A percentile compares a stretch with the other conserved stretches of the same genome.
These are phyloP conservation scores for Xerus inauris DNA, from an alignment of 2,113 vertebrate genomes.

Conservation along the genomic window DNA sequence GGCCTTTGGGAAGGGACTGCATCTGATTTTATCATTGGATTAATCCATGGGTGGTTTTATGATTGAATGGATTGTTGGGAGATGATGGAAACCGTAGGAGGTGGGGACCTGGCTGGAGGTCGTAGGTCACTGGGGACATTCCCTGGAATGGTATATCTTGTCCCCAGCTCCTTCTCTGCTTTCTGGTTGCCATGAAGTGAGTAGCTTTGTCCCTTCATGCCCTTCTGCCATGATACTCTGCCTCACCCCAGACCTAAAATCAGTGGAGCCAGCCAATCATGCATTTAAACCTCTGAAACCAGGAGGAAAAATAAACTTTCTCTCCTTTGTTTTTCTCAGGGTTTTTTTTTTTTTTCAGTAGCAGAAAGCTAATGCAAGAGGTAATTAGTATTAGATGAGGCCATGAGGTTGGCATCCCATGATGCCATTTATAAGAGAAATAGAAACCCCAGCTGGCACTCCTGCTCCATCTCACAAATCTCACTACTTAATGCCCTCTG, in stretches of 20 bases:
- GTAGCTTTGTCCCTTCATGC: too few relatives aligned
- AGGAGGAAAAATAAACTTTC: neutral
- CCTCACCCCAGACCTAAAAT: neutral
- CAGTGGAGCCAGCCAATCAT: neutral
- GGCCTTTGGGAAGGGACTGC: neutral
- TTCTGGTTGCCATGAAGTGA: neutral
- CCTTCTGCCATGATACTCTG: neutral
- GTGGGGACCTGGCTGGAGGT: neutral
- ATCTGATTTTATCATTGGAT: neutral
- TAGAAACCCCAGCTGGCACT: neutral
- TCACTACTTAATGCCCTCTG: neutral
- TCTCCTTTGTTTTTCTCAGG: neutral
- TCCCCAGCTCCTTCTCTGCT: neutral
- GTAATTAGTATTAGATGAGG: neutral
- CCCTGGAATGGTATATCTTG: neutral
- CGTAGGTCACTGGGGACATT: neutral
- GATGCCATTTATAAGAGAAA: neutral
- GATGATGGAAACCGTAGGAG: neutral
- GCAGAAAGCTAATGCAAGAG: neutral
- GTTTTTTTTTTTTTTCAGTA: neutral
- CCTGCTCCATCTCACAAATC: neutral
- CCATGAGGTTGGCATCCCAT: neutral
- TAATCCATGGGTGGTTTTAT: neutral
- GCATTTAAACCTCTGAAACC: neutral
- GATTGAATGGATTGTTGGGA: neutral